A percentile compares a stretch with the other conserved stretches of the same genome.
phyloP scores from a whole-genome alignment of 2,888 invertebrate genomes.

The Pocota personata region DNA sequence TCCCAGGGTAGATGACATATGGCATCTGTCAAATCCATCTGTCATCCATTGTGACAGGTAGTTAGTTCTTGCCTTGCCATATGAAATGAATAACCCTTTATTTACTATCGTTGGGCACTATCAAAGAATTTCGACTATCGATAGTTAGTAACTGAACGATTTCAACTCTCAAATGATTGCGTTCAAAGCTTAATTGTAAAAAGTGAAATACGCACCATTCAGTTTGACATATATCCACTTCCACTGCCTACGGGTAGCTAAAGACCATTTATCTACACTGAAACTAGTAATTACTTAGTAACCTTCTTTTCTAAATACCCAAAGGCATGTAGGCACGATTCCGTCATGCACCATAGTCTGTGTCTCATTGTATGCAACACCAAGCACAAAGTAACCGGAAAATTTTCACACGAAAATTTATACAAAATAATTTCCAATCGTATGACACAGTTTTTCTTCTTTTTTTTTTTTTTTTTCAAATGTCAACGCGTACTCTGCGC shows the following conservation, averaged over 20 bases:
- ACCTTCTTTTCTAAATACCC: slow-evolving; percentile 39
- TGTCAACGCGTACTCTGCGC: slow-evolving; percentile 34
- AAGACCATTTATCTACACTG: slow-evolving; percentile 27
- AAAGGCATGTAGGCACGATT: slow-evolving; percentile 23
- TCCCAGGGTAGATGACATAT: too few species aligned
- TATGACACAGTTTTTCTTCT: slow-evolving; percentile 53
- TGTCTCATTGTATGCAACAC: slow-evolving; percentile 46
- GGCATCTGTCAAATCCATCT: too few species aligned
- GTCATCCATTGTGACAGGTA: too few species aligned
- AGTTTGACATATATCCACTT: not conserved
- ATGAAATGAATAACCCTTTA: too few species aligned
- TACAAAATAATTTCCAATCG: slow-evolving; percentile 38
- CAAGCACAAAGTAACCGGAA: slow-evolving; percentile 53
- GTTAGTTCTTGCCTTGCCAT: too few species aligned
- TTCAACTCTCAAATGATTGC: too few species aligned
- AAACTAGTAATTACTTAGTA: slow-evolving; percentile 36
- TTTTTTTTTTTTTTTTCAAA: slow-evolving; percentile 15
- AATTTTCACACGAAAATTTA: slow-evolving; percentile 60
- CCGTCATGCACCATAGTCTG: slow-evolving; percentile 41
- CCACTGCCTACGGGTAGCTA: not conserved
- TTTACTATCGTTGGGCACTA: too few species aligned
- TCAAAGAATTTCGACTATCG: too few species aligned
- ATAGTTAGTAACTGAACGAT: too few species aligned
- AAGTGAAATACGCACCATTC: too few species aligned
- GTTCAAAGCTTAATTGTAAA: too few species aligned